Conservation (phyloP, 2,797 vertebrate species). For the Rhinella marina region DNA sequence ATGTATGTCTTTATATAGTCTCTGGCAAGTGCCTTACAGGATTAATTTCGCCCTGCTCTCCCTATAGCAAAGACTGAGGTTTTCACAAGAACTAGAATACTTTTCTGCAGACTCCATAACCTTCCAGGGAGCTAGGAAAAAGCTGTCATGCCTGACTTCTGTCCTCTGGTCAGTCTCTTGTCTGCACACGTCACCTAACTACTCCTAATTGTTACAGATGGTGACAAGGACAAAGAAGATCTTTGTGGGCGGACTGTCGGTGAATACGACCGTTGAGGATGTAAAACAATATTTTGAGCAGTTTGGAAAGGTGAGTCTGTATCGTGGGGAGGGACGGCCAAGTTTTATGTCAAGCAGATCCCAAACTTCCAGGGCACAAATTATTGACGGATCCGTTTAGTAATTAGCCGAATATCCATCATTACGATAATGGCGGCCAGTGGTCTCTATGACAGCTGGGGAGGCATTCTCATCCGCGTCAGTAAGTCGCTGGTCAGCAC, state of each 20-base stretch:
- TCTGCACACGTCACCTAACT: conserved; percentile 25
- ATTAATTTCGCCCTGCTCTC: background rate
- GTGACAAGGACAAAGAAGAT: conserved; percentile 99
- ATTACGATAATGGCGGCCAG: conserved; percentile 81
- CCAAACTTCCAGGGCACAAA: conserved; percentile 63
- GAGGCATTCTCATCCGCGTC: conserved; percentile 31
- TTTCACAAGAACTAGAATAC: background rate
- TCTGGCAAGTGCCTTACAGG: background rate
- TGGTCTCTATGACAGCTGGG: conserved; percentile 90
- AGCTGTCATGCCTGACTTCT: background rate
- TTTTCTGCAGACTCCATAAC: background rate
- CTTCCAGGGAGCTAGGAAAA: background rate
- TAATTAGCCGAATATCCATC: conserved; percentile 64
- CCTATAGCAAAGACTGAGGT: background rate
- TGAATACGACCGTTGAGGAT: conserved; percentile 97
- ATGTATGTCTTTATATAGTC: conserved; percentile 21
- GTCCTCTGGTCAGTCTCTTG: conserved; percentile 12
- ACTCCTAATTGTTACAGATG: conserved; percentile 79
- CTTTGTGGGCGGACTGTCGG: conserved; percentile 96
- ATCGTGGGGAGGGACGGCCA: conserved; percentile 53
- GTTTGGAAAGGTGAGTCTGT: conserved; percentile 90
- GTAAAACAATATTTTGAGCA: conserved; percentile 99
- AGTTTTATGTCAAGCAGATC: background rate
- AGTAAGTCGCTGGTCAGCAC: conserved; percentile 65
- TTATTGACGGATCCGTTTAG: conserved; percentile 70